These are phyloP conservation scores for Stichopus horrens DNA, from an alignment of 53 echinoderm and acorn worm genomes.

Conservation along the genomic window DNA sequence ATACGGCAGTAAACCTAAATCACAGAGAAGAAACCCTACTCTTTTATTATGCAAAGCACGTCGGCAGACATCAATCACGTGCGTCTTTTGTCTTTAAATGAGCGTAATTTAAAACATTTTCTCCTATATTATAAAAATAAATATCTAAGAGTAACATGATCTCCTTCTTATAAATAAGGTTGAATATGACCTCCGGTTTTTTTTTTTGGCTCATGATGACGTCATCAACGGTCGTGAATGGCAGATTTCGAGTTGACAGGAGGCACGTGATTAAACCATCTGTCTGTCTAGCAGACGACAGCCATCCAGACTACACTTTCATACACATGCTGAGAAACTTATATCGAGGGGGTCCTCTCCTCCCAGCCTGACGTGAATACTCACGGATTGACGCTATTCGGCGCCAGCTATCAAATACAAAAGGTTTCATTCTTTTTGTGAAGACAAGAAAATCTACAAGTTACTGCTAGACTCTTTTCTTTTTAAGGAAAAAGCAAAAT, in stretches of 20 bases:
- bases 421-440: background rate
- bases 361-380: background rate
- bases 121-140: no score
- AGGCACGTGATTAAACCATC: constrained; percentile 13
- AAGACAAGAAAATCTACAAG: background rate
- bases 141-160: no score
- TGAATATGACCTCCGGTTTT: background rate
- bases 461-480: background rate
- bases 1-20: no score
- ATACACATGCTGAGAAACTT: constrained; percentile 23
- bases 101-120: no score
- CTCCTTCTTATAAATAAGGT: no score
- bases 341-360: constrained; percentile 36
- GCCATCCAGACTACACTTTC: constrained; percentile 10
- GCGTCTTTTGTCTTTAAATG: no score
- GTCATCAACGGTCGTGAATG: constrained; percentile 19
- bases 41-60: no score
- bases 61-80: no score
- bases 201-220: background rate
- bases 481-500: background rate
- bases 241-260: constrained; percentile 24
- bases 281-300: constrained; percentile 35
- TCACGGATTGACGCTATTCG: constrained; percentile 20
- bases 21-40: no score
- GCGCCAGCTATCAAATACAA: constrained; percentile 27